A percentile compares a stretch with the other conserved stretches of the same genome.
These are phyloP conservation scores for Hydroisotoma schaefferi DNA, from an alignment of 2,888 invertebrate species.

Conservation along the genomic window DNA sequence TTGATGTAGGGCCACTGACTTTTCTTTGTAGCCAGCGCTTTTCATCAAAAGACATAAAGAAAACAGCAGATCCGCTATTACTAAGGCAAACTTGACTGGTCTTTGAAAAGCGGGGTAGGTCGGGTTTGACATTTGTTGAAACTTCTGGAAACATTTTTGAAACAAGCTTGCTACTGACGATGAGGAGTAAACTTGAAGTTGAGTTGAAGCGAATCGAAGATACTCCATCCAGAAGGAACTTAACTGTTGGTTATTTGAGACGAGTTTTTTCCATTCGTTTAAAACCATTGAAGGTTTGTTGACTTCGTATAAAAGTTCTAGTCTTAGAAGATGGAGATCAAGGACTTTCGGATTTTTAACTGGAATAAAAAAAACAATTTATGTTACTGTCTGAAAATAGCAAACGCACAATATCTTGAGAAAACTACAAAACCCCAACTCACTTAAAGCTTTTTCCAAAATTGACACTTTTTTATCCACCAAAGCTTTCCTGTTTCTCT, in stretches of 20 bases:
- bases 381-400: neutral
- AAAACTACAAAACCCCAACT: no score
- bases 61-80: conserved; percentile 38
- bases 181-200: conserved; percentile 38
- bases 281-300: conserved; percentile 39
- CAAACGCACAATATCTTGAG: neutral
- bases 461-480: conserved; percentile 44
- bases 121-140: conserved; percentile 42
- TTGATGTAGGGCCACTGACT: conserved; percentile 40
- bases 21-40: conserved; percentile 40
- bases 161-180: conserved; percentile 20
- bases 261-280: conserved; percentile 43
- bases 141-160: conserved; percentile 41
- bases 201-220: conserved; percentile 35
- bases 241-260: conserved; percentile 34
- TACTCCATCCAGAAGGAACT: conserved; percentile 43
- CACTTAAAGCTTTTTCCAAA: conserved; percentile 41
- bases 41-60: conserved; percentile 31
- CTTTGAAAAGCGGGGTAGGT: conserved; percentile 44
- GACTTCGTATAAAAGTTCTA: conserved; percentile 39
- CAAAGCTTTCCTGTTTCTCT: conserved; percentile 35
- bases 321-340: conserved; percentile 34
- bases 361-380: conserved; percentile 15
- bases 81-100: conserved; percentile 38
- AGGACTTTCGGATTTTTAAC: no score